Base-by-base conservation (phyloP, 2,113 vertebrate species). In the Meles meles region DNA sequence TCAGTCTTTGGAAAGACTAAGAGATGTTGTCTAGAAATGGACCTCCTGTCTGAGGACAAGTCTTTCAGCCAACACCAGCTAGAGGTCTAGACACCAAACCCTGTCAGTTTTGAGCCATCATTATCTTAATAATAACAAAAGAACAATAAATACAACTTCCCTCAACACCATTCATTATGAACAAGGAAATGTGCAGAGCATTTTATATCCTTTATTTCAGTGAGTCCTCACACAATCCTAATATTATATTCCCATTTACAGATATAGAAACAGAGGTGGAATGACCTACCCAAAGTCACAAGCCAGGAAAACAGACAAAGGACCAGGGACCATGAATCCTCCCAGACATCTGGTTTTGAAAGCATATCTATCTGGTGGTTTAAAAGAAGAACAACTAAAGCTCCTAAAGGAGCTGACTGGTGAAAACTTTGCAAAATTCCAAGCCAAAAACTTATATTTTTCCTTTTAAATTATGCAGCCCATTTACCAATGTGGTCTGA, bases 221-320 rank as follows among this genome's bases (percentile, higher is more conserved):
- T 3, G 9, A 59, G n/a, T 55, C 13, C 15, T 49, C 71, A 52
- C 37, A 2, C 7, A 5, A 7, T 52, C 31, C 63, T 39, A 31
- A 88, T 2, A 20, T 0, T 20, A 15, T 1, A 2, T 29, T 77
- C 27, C n/a, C 52, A 17, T 3, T 9, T 39, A 39, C 2, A 5
- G n/a, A 83, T 0, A 21, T 2, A 17, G 17, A 69, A 31, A 37
- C 27, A 8, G 39, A 42, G 77, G 5, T 4, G 18, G 37, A 37
- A 49, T 1, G 20, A 47, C 29, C 42, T 23, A 17, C 13, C 47
- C 18, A 39, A 14, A n/a, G n/a, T 42, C 57, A 83, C 31, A 59
- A 25, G 21, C 25, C 13, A 39, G 61, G 23, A 65, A 74, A 13
- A n/a, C 55, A 15, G 6, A 8, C 65, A 9, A 15, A 63, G 14